Conservation (phyloP, 2,797 vertebrate species). For the Pitangus sulphuratus region DNA sequence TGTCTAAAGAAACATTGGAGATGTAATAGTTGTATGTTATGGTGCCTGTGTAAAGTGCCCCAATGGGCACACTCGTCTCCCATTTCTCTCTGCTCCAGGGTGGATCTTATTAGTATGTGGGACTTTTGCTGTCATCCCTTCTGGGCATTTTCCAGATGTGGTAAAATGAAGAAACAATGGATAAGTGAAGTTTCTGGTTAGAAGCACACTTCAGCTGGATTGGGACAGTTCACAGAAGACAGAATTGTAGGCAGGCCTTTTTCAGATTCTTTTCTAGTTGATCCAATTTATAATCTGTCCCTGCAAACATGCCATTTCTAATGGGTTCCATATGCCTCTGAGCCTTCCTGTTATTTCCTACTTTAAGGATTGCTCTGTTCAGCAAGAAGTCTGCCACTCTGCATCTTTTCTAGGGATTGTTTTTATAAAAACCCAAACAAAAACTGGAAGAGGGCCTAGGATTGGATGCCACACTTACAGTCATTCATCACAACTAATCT, state of each 20-base stretch:
- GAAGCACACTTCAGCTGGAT: conserved; percentile 4
- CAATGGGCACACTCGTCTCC: background rate
- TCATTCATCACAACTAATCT: conserved; percentile 13
- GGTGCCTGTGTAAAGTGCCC: background rate
- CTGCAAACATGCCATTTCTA: conserved; percentile 61
- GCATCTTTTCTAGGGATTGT: background rate
- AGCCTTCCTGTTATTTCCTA: conserved; percentile 41
- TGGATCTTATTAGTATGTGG: background rate
- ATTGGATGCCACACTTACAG: background rate
- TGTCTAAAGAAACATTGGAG: background rate
- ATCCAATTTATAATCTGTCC: conserved; percentile 65
- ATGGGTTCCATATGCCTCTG: conserved; percentile 61
- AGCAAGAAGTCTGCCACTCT: conserved; percentile 54
- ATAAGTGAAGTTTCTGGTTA: conserved; percentile 1
- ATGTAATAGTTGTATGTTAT: background rate
- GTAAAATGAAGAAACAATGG: conserved; percentile 5
- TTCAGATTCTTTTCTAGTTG: conserved; percentile 43
- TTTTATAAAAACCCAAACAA: background rate
- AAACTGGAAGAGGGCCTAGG: conserved; percentile 41
- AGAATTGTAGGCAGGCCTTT: conserved; percentile 10
- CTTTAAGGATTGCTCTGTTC: conserved; percentile 46
- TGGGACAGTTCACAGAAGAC: conserved; percentile 16
- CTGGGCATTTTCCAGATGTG: background rate
- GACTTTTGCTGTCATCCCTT: background rate
- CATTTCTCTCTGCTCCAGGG: background rate